Evolutionary conservation across 2,113 vertebrate genomes (phyloP).

Genomic region (Axis porcinus): DNA sequence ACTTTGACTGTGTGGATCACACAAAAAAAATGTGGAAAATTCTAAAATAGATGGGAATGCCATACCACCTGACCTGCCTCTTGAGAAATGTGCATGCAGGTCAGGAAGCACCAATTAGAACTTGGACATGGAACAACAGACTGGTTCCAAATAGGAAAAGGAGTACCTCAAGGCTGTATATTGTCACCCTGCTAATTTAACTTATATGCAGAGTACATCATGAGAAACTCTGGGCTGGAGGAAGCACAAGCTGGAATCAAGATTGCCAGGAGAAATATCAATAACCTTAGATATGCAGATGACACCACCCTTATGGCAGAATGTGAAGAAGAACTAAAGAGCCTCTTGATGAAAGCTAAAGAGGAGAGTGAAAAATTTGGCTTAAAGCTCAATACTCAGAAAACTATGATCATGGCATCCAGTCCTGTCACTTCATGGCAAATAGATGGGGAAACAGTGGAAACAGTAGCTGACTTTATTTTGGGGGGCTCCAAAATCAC

Average conservation of each 20-base stretch:
- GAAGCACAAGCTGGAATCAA: neutral
- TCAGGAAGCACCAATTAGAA: neutral
- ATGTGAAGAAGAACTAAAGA: neutral
- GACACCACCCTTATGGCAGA: neutral
- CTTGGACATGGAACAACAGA: neutral
- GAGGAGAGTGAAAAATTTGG: neutral
- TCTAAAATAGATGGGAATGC: neutral
- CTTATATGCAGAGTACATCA: neutral
- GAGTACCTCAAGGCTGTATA: accelerated
- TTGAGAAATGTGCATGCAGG: neutral
- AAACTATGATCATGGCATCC: neutral
- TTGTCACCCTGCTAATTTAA: neutral
- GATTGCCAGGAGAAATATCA: accelerated
- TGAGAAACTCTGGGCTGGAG: too few species aligned
- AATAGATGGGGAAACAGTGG: neutral
- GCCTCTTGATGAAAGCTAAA: neutral
- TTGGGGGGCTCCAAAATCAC: neutral
- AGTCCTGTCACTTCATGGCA: neutral
- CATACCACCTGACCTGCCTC: neutral
- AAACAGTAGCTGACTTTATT: neutral
- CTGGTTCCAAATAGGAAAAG: neutral
- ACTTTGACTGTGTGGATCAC: neutral
- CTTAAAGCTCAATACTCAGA: neutral
- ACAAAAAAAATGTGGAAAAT: neutral
- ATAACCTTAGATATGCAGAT: neutral